Evolutionary conservation across 2,113 vertebrate species (phyloP).

Genomic region (Peromyscus leucopus): DNA sequence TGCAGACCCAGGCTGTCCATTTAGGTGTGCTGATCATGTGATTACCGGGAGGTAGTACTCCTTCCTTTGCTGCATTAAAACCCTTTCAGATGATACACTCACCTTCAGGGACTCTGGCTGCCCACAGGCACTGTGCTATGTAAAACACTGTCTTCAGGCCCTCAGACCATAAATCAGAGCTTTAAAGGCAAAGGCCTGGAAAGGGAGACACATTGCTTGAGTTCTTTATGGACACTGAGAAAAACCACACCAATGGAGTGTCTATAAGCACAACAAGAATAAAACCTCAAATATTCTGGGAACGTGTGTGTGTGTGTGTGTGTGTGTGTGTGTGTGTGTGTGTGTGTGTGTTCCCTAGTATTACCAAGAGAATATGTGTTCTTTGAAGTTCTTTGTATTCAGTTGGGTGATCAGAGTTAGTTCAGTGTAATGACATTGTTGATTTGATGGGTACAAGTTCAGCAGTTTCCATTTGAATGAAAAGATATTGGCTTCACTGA

Average conservation of each 20-base stretch:
- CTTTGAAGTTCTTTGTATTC: slow-evolving; percentile 45
- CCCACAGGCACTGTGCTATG: slow-evolving; percentile 64
- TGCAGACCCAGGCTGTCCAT: slow-evolving; percentile 82
- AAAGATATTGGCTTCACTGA: not conserved
- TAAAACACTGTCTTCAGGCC: slow-evolving; percentile 75
- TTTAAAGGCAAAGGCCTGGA: slow-evolving; percentile 54
- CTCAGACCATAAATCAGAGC: slow-evolving; percentile 62
- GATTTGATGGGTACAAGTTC: not conserved
- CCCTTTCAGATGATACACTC: slow-evolving; percentile 74
- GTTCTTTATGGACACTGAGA: slow-evolving; percentile 27
- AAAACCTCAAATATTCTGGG: not conserved
- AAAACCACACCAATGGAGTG: not conserved
- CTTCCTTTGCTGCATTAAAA: slow-evolving; percentile 74
- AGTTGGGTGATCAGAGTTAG: slow-evolving; percentile 34
- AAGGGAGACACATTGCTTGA: slow-evolving; percentile 11
- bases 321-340: not conserved
- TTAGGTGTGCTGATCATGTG: slow-evolving; percentile 85
- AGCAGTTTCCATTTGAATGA: slow-evolving; percentile 35
- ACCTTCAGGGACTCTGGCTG: slow-evolving; percentile 60
- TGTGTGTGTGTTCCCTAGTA: not conserved
- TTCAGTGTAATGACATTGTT: not conserved
- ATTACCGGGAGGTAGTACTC: slow-evolving; percentile 73
- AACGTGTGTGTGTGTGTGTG: not conserved
- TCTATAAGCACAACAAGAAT: not conserved
- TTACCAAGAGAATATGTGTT: not conserved